These are phyloP conservation scores for Aleiodes alternator DNA, from an alignment of 2,888 invertebrate genomes.

Conservation along the genomic window DNA sequence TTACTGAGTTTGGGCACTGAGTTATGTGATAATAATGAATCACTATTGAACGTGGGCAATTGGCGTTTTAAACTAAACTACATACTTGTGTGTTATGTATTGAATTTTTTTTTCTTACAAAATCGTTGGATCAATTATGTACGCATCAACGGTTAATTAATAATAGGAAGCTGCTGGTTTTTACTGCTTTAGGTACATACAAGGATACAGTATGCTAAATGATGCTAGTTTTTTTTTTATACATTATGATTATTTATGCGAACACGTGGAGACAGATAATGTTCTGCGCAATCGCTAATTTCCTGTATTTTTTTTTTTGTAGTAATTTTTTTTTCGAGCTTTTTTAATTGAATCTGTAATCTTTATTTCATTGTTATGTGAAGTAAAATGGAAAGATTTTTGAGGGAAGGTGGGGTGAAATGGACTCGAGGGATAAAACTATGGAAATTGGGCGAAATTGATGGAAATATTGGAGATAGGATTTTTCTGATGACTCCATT, in stretches of 20 bases:
- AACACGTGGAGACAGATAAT: conserved; percentile 30
- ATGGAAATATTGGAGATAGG: too few relatives aligned
- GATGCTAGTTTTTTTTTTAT: neutral
- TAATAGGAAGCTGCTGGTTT: conserved; percentile 15
- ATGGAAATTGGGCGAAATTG: too few relatives aligned
- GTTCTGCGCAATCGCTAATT: conserved; percentile 8
- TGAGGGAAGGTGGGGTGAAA: too few relatives aligned
- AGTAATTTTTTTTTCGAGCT: neutral
- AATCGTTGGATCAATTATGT: conserved; percentile 22
- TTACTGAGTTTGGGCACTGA: conserved; percentile 20
- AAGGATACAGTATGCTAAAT: conserved; percentile 40
- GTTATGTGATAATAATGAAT: conserved; percentile 19
- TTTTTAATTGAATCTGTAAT: neutral
- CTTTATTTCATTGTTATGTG: neutral
- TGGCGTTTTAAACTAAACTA: conserved; percentile 13
- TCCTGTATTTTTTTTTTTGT: neutral
- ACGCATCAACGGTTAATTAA: conserved; percentile 31
- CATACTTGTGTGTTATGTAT: conserved; percentile 20
- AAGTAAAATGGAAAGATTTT: neutral
- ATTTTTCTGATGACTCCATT: too few relatives aligned
- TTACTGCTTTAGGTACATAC: conserved; percentile 28
- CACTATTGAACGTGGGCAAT: conserved; percentile 36
- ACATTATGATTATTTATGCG: conserved; percentile 1
- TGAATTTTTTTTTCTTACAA: conserved; percentile 15
- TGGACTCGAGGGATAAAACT: too few relatives aligned